Conservation (phyloP, 2,113 vertebrate species). For the Lonchura striata region DNA sequence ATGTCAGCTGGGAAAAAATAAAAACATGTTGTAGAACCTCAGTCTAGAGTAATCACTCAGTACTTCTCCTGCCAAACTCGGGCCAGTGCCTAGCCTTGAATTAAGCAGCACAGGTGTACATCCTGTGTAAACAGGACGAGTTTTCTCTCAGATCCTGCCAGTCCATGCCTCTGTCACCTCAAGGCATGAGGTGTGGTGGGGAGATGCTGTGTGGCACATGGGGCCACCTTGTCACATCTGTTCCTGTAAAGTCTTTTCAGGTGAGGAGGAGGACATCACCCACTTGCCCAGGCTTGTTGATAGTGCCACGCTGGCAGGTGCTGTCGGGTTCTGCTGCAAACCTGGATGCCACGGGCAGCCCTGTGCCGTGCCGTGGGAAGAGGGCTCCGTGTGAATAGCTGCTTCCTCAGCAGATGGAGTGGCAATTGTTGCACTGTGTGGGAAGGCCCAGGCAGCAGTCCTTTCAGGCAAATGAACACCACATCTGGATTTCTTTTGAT, state of each 20-base stretch:
- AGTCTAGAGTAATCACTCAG: background rate
- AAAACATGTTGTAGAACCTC: background rate
- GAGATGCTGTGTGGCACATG: background rate
- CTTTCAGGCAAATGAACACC: background rate
- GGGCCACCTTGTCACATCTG: rapidly evolving
- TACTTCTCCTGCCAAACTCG: background rate
- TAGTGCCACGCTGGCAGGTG: background rate
- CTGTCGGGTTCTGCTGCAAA: background rate
- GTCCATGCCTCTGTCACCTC: background rate
- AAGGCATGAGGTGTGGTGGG: rapidly evolving
- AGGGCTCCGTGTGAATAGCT: background rate
- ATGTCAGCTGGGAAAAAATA: background rate
- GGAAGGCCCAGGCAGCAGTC: background rate
- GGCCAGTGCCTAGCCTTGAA: background rate
- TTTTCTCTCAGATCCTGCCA: background rate
- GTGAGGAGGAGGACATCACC: background rate
- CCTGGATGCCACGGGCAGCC: background rate
- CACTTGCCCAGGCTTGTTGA: background rate
- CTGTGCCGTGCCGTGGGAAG: background rate
- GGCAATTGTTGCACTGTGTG: background rate
- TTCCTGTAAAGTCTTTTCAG: background rate
- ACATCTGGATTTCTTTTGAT: constrained; percentile 34
- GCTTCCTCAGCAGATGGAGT: background rate
- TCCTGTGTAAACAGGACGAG: no score
- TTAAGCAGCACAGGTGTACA: background rate